A percentile compares a stretch with the other conserved stretches of the same genome.
These are phyloP conservation scores for Thecocarcelia acutangulata DNA, from an alignment of 2,888 invertebrate genomes.

Conservation along the genomic window DNA sequence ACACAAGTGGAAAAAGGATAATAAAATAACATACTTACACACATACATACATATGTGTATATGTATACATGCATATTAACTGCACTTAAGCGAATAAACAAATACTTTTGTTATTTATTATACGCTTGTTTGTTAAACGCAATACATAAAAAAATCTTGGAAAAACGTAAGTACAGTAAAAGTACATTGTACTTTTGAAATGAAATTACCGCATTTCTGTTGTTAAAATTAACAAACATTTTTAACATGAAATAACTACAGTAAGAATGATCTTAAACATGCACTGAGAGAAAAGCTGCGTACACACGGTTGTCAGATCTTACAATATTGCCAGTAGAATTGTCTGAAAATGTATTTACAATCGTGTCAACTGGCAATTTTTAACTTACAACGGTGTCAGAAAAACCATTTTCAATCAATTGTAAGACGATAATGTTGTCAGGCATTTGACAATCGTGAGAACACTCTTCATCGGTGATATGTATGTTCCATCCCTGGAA, in stretches of 20 bases:
- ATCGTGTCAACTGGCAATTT: no score
- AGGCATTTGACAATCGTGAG: no score
- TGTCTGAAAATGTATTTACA: no score
- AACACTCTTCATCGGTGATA: no score
- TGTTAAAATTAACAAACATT: slow-evolving; percentile 30
- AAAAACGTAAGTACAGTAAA: slow-evolving; percentile 19
- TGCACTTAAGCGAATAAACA: not conserved
- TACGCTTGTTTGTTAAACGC: not conserved
- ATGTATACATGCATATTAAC: slow-evolving; percentile 4
- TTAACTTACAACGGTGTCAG: no score
- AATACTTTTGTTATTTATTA: not conserved
- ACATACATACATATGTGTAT: not conserved
- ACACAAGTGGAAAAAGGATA: slow-evolving; percentile 44
- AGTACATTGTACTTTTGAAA: slow-evolving; percentile 20
- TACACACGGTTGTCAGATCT: no score
- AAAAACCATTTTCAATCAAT: no score
- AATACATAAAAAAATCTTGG: not conserved
- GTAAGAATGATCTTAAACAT: slow-evolving; percentile 9
- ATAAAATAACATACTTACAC: not conserved
- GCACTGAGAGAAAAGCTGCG: not conserved
- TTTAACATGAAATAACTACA: slow-evolving; percentile 12
- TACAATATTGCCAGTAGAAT: no score
- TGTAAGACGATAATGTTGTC: no score
- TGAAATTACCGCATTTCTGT: slow-evolving; percentile 43
- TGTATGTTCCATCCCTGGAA: no score